These are phyloP conservation scores for Petrolisthes manimaculis DNA, from an alignment of 2,888 invertebrate genomes.

Conservation along the genomic window DNA sequence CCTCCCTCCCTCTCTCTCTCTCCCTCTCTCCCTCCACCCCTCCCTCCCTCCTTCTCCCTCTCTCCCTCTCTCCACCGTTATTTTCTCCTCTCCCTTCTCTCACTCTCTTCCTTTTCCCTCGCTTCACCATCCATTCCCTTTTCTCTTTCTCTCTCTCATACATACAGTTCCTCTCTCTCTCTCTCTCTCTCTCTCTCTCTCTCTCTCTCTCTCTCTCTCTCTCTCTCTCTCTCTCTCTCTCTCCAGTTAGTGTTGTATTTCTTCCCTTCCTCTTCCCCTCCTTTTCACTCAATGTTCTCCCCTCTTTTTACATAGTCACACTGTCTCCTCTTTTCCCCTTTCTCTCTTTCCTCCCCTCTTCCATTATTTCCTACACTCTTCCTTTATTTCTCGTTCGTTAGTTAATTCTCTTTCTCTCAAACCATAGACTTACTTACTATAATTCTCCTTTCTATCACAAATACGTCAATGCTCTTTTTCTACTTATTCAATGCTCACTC, in stretches of 20 bases:
- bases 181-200: background rate
- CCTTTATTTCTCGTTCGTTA: background rate
- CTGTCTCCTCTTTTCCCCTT: background rate
- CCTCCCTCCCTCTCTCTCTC: slow-evolving; percentile 18
- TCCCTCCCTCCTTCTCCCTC: slow-evolving; percentile 17
- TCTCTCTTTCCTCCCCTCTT: background rate
- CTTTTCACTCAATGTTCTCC: background rate
- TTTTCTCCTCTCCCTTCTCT: background rate
- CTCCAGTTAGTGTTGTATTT: background rate
- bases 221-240: background rate
- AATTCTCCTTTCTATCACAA: background rate
- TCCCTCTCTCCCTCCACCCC: slow-evolving; percentile 7
- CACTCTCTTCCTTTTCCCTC: background rate
- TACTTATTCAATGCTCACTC: background rate
- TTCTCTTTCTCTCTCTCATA: background rate
- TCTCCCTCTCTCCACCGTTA: background rate
- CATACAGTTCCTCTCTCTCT: slow-evolving; percentile 3
- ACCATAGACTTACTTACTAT: background rate
- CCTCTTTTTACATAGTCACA: background rate
- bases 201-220: background rate
- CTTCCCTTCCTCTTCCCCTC: background rate
- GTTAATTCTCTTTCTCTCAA: background rate
- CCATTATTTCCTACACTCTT: background rate
- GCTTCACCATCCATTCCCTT: background rate
- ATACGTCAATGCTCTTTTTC: background rate